Conservation (phyloP, 2,888 invertebrate genomes). For the Nycteola revayana region DNA sequence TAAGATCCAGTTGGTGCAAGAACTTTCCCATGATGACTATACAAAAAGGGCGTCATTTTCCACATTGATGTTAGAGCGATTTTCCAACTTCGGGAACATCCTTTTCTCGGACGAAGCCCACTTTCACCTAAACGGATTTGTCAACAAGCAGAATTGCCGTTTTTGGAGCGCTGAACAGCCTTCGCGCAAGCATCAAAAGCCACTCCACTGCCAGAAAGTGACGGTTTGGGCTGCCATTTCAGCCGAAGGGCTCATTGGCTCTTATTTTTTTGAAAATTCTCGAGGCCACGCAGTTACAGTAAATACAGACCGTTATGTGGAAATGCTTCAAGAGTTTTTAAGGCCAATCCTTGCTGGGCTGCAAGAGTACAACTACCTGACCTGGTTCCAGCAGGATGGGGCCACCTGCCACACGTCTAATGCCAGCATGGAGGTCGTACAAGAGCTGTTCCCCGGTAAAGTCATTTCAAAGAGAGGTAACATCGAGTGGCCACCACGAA, state of each 20-base stretch:
- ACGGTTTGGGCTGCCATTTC: slow-evolving; percentile 25
- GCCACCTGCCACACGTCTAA: background rate
- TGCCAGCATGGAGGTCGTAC: background rate
- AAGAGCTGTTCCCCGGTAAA: background rate
- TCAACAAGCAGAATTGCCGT: slow-evolving; percentile 37
- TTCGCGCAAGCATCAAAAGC: slow-evolving; percentile 20
- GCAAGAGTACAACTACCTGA: background rate
- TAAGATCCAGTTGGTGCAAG: slow-evolving; percentile 2
- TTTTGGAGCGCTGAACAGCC: background rate
- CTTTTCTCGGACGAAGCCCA: slow-evolving; percentile 37
- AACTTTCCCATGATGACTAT: slow-evolving; percentile 2
- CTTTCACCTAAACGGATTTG: slow-evolving; percentile 41
- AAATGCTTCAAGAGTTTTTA: background rate
- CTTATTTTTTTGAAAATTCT: slow-evolving; percentile 1
- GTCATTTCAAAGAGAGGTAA: background rate
- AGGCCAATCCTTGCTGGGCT: background rate
- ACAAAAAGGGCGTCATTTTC: background rate
- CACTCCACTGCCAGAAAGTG: slow-evolving; percentile 41
- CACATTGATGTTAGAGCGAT: slow-evolving; percentile 2
- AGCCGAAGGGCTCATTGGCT: background rate
- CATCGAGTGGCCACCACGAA: background rate
- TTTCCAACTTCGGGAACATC: background rate
- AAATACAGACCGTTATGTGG: background rate
- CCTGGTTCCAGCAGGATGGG: background rate
- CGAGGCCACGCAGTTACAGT: background rate